Evolutionary conservation across 2,888 invertebrate species (phyloP).

Genomic region (Teleogryllus oceanicus): DNA sequence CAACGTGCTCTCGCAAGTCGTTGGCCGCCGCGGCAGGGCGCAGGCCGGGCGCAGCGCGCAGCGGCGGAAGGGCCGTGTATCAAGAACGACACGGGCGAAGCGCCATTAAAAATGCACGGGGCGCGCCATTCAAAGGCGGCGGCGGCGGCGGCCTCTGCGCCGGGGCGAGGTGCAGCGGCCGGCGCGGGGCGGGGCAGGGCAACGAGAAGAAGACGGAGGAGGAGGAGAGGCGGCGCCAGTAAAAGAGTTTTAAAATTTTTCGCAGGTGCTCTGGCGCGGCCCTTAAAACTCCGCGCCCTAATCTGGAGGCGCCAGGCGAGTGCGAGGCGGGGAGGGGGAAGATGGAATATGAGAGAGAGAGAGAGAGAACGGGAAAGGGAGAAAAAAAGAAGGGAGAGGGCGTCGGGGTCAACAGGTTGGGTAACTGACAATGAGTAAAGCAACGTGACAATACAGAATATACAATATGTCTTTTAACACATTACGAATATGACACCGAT

Average conservation of each 20-base stretch:
- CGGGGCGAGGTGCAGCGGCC: neutral
- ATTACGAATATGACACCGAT: no score
- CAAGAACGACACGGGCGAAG: neutral
- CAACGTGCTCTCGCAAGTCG: no score
- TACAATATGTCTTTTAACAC: no score
- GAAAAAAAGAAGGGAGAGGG: no score
- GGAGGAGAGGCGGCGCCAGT: neutral
- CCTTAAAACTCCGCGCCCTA: neutral
- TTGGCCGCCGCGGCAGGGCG: no score
- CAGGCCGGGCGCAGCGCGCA: no score
- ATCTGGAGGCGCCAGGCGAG: neutral
- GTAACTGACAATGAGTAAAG: no score
- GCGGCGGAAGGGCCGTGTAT: neutral
- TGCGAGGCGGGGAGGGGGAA: neutral
- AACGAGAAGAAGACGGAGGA: neutral
- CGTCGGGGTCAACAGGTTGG: no score
- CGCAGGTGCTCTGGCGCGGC: neutral
- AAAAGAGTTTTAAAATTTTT: neutral
- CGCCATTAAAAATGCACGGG: slow-evolving; percentile 6
- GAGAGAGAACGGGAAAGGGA: no score
- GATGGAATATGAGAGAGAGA: neutral
- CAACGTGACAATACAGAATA: no score
- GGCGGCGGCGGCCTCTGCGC: neutral
- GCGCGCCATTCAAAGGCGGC: neutral
- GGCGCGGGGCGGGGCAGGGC: neutral